Conservation (phyloP, 2,113 vertebrate species). For the Leptosomus discolor region DNA sequence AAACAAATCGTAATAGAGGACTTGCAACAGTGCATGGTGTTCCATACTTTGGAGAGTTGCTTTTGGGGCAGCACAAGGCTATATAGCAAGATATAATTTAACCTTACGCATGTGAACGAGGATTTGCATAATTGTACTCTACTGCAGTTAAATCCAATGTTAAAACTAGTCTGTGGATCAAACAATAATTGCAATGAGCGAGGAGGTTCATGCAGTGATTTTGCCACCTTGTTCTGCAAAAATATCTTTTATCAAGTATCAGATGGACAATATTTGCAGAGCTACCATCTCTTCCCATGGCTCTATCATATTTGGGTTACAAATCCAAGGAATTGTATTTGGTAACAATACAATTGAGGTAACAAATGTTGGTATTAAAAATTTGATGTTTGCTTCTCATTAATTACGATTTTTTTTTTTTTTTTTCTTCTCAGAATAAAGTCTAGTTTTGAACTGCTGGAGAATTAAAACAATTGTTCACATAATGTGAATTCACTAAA, state of each 20-base stretch:
- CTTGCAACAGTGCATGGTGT: not conserved
- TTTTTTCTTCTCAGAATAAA: not conserved
- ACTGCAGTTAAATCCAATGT: not conserved
- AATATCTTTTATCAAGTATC: not conserved
- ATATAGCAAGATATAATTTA: not conserved
- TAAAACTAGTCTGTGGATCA: not conserved
- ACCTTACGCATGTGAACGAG: not conserved
- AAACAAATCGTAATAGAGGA: not conserved
- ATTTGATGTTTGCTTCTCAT: not conserved
- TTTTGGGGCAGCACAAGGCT: not conserved
- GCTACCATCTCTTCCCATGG: not conserved
- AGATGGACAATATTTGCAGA: not conserved
- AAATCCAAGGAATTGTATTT: not conserved
- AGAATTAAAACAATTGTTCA: not conserved
- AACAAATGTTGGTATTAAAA: not conserved
- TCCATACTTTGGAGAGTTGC: not conserved
- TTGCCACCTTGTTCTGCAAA: not conserved
- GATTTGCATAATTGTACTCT: not conserved
- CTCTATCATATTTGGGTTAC: not conserved
- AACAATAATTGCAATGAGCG: not conserved
- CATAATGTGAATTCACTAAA: not conserved
- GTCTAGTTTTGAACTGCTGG: not conserved
- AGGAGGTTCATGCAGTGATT: not conserved
- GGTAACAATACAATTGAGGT: not conserved
- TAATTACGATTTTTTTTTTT: not conserved